Conservation (phyloP, 2,888 invertebrate genomes). For the Cataglyphis livida region DNA sequence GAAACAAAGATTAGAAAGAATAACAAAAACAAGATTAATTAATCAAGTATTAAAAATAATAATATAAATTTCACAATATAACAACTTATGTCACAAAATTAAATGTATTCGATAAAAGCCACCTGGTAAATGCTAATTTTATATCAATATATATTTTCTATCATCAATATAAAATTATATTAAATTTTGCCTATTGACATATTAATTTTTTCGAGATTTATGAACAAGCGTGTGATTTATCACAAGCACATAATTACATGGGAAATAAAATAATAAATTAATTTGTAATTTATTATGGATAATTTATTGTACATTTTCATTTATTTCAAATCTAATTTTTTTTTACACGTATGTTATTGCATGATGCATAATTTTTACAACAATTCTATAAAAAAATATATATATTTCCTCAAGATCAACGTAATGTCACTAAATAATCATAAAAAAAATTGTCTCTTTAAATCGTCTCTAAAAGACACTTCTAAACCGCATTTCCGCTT, state of each 20-base stretch:
- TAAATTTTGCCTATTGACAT: not conserved
- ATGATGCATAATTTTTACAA: not conserved
- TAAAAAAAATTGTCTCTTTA: not conserved
- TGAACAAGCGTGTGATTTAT: not conserved
- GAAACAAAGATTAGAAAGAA: not conserved
- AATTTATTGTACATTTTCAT: not conserved
- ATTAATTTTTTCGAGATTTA: not conserved
- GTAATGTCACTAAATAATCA: not conserved
- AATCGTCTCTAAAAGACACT: not conserved
- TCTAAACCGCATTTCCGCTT: not conserved
- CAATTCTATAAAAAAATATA: not conserved
- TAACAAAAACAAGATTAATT: not conserved
- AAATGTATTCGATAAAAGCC: not conserved
- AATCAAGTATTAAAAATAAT: not conserved
- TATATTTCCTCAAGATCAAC: not conserved
- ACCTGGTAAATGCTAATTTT: not conserved
- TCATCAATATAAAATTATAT: not conserved
- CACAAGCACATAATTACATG: not conserved
- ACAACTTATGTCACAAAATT: not conserved
- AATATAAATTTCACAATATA: not conserved
- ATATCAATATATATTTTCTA: not conserved
- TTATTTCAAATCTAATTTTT: not conserved
- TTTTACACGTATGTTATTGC: not conserved
- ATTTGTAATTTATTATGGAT: not conserved
- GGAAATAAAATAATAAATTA: not conserved